Conservation (phyloP, 2,113 vertebrate genomes). For the Eulemur rufifrons region DNA sequence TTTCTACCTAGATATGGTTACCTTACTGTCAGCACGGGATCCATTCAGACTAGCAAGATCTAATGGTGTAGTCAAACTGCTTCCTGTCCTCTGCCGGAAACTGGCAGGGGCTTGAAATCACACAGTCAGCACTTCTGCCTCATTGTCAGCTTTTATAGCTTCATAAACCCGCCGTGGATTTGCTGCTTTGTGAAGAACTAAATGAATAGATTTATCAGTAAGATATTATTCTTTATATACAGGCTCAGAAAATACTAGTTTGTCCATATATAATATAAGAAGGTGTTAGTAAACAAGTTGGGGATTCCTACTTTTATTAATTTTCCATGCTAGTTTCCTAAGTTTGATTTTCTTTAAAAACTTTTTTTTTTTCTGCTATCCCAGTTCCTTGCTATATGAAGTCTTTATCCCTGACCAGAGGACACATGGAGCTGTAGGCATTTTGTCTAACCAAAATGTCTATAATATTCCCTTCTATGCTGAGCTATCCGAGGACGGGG, state of each 20-base stretch:
- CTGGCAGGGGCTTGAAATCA: neutral
- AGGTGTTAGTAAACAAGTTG: neutral
- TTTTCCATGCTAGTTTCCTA: neutral
- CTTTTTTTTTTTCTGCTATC: neutral
- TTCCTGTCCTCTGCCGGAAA: neutral
- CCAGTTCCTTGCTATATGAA: neutral
- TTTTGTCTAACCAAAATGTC: neutral
- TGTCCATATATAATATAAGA: neutral
- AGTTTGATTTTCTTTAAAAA: neutral
- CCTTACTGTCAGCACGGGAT: neutral
- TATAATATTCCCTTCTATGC: neutral
- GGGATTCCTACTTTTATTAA: neutral
- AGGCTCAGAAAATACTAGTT: neutral
- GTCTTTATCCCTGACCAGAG: neutral
- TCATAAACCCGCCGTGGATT: neutral
- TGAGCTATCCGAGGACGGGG: neutral
- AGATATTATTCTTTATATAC: neutral
- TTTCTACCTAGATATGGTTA: neutral
- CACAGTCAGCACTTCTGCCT: neutral
- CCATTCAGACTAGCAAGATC: neutral
- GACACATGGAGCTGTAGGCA: neutral
- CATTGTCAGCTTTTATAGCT: neutral
- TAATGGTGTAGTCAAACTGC: neutral
- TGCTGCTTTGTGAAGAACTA: neutral
- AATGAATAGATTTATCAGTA: neutral